Evolutionary conservation across 2,888 invertebrate species (phyloP).

Genomic region (Sceliomorpha sp.): DNA sequence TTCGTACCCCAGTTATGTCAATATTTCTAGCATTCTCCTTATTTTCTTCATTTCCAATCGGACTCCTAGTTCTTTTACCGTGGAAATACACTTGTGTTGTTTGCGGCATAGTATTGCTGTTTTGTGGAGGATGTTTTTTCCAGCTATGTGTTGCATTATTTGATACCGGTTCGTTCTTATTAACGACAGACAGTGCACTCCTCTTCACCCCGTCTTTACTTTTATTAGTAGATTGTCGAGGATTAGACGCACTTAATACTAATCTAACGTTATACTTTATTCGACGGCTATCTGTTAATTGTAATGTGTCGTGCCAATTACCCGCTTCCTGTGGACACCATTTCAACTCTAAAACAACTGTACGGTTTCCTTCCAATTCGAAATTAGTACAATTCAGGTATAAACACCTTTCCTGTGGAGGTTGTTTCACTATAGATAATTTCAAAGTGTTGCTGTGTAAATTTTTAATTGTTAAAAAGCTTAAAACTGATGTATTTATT

Average conservation of each 20-base stretch:
- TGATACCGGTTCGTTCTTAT: background rate
- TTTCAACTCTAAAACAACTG: constrained; percentile 82
- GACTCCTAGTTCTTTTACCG: constrained; percentile 43
- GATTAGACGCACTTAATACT: constrained; percentile 51
- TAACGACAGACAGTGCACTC: background rate
- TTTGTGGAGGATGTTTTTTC: background rate
- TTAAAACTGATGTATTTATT: constrained; percentile 57
- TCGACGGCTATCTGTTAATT: constrained; percentile 84
- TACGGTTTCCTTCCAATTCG: constrained; percentile 82
- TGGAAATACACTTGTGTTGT: constrained; percentile 2
- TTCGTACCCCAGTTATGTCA: constrained; percentile 64
- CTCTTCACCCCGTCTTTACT: constrained; percentile 17
- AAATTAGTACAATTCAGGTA: constrained; percentile 83
- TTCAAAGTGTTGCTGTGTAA: constrained; percentile 64
- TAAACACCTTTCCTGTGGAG: constrained; percentile 83
- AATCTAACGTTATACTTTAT: constrained; percentile 85
- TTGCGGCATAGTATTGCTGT: background rate
- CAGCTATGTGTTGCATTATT: constrained; percentile 16
- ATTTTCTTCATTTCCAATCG: constrained; percentile 6
- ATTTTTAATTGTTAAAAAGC: constrained; percentile 64
- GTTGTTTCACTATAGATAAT: constrained; percentile 81
- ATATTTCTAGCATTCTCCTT: constrained; percentile 59
- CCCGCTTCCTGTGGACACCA: constrained; percentile 85
- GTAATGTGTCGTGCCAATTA: constrained; percentile 84
- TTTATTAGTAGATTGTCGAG: constrained; percentile 31